Percentiles rank a stretch among this genome's conserved stretches.
Evolutionary conservation across 2,888 invertebrate species (phyloP).

Genomic region (Steinernema carpocapsae): DNA sequence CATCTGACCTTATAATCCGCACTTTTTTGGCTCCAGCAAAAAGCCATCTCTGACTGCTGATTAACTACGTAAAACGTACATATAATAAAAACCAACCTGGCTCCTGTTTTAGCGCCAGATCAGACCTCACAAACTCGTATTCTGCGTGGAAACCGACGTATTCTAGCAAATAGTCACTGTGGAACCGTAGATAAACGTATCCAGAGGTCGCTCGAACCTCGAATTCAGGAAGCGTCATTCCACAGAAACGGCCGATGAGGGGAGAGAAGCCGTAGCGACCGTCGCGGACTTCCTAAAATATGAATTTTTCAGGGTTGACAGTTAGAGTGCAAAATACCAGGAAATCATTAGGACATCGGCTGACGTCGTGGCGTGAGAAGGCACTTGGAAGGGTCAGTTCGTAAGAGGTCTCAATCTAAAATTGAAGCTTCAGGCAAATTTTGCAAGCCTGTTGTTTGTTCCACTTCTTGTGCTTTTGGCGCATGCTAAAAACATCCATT

Average conservation of each 20-base stretch:
- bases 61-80: background rate
- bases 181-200: slow-evolving; percentile 71
- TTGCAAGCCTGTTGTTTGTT: background rate
- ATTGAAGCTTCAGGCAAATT: background rate
- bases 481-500: no score
- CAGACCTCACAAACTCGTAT: slow-evolving; percentile 58
- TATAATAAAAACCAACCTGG: slow-evolving; percentile 5
- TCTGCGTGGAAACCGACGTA: slow-evolving; percentile 70
- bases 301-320: slow-evolving; percentile 43
- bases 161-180: slow-evolving; percentile 70
- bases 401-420: slow-evolving; percentile 65
- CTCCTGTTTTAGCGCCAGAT: slow-evolving; percentile 1
- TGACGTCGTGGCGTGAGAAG: slow-evolving; percentile 36
- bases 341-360: slow-evolving; percentile 64
- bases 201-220: slow-evolving; percentile 59
- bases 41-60: background rate
- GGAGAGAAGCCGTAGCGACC: slow-evolving; percentile 71
- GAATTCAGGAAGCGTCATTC: slow-evolving; percentile 52
- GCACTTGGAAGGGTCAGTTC: slow-evolving; percentile 41
- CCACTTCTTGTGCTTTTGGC: no score
- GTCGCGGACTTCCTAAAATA: slow-evolving; percentile 71
- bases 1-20: background rate
- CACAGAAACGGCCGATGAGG: slow-evolving; percentile 65
- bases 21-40: background rate
- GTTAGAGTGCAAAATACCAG: slow-evolving; percentile 46